These are phyloP conservation scores for Eueremaeus valkanovi DNA, from an alignment of 2,888 invertebrate genomes.

Conservation along the genomic window DNA sequence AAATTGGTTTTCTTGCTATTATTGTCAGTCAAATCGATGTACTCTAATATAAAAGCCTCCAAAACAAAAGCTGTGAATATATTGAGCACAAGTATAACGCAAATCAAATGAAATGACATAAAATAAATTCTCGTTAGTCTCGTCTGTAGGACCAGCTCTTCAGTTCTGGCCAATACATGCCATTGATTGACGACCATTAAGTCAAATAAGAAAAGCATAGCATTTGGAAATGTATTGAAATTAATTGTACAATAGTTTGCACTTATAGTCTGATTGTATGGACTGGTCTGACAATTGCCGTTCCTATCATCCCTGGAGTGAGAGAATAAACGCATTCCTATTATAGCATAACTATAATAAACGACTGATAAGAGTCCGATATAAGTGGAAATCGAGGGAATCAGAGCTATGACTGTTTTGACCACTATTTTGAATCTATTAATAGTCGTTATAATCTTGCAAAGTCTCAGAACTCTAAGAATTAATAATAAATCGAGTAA, in stretches of 20 bases:
- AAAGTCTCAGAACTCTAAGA: conserved; percentile 54
- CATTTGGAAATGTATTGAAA: conserved; percentile 54
- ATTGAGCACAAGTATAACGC: conserved; percentile 55
- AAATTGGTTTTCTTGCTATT: conserved; percentile 3
- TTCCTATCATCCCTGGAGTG: conserved; percentile 46
- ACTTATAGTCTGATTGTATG: conserved; percentile 46
- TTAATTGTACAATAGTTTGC: conserved; percentile 55
- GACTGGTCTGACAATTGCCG: conserved; percentile 37
- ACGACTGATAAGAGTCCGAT: conserved; percentile 55
- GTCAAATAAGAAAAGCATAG: conserved; percentile 55
- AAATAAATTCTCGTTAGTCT: conserved; percentile 53
- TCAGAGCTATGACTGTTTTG: conserved; percentile 54
- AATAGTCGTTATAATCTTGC: conserved; percentile 55
- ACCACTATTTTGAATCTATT: conserved; percentile 54
- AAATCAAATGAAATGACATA: conserved; percentile 54
- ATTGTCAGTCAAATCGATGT: conserved; percentile 47
- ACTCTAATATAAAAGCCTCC: conserved; percentile 56
- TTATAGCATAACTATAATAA: conserved; percentile 55
- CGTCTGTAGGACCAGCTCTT: conserved; percentile 12
- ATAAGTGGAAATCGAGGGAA: conserved; percentile 55
- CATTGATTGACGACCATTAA: conserved; percentile 58
- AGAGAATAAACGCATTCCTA: conserved; percentile 56
- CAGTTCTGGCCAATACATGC: conserved; percentile 50
- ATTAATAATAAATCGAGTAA: conserved; percentile 54
- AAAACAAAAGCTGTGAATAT: conserved; percentile 57